These are phyloP conservation scores for Tetraneura akinire DNA, from an alignment of 1,140 invertebrate species.

Conservation along the genomic window DNA sequence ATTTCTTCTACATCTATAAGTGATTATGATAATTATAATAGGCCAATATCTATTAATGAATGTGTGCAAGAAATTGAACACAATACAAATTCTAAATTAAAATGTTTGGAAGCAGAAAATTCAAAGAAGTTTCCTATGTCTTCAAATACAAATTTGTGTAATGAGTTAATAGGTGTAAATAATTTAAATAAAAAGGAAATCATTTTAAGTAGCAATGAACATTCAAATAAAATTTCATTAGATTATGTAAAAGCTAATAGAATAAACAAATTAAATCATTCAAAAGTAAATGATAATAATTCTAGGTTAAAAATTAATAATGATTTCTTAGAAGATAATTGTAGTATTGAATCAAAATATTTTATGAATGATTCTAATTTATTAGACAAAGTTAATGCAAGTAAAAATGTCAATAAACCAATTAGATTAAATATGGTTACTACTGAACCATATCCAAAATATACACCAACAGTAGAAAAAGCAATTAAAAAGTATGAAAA, in stretches of 20 bases:
- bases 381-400: neutral
- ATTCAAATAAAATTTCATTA: neutral
- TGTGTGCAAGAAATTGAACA: neutral
- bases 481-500: conserved; percentile 50
- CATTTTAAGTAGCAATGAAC: neutral
- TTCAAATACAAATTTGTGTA: neutral
- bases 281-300: neutral
- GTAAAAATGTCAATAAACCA: neutral
- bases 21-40: neutral
- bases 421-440: conserved; percentile 18
- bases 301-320: neutral
- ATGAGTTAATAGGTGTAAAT: neutral
- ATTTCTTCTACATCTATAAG: neutral
- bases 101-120: neutral
- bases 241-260: neutral
- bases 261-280: neutral
- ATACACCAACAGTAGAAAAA: conserved; percentile 41
- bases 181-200: neutral
- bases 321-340: neutral
- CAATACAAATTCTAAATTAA: too few species aligned
- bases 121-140: neutral
- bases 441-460: conserved; percentile 47
- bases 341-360: neutral
- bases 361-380: neutral
- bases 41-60: neutral